These are phyloP conservation scores for Lophura nycthemera DNA, from an alignment of 2,113 vertebrate species.

Conservation along the genomic window DNA sequence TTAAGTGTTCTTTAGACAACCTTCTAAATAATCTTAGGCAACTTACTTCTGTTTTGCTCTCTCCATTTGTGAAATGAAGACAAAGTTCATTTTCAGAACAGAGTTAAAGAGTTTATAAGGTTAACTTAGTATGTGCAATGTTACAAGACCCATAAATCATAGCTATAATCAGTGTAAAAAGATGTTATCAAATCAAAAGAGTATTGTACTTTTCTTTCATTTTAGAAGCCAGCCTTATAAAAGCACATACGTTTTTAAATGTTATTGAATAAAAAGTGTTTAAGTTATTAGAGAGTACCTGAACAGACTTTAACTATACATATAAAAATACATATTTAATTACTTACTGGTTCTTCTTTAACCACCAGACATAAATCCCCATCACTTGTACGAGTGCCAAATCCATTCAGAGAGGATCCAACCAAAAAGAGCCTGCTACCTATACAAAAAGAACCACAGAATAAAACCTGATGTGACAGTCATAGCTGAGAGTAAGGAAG, in stretches of 20 bases:
- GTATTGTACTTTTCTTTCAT: neutral
- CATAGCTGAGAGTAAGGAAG: neutral
- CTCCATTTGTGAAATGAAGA: neutral
- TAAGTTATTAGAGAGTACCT: neutral
- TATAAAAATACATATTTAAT: neutral
- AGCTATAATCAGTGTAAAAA: neutral
- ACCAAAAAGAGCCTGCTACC: constrained; percentile 89
- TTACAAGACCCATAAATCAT: neutral
- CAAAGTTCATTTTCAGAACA: neutral
- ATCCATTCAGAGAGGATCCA: constrained; percentile 93
- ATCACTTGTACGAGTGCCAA: constrained; percentile 92
- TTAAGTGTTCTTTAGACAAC: neutral
- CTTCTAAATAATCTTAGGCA: neutral
- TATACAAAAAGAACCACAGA: constrained; percentile 51
- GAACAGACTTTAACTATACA: neutral
- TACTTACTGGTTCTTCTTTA: constrained; percentile 87
- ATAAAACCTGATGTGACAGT: neutral
- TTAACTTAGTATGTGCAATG: neutral
- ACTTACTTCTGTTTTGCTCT: neutral
- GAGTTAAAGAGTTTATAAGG: neutral
- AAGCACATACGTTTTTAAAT: neutral
- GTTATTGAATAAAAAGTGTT: neutral
- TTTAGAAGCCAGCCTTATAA: neutral
- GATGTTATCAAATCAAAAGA: neutral
- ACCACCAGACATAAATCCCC: constrained; percentile 93